Evolutionary conservation across 2,888 invertebrate species (phyloP).

Genomic region (Agriopis leucophaearia): DNA sequence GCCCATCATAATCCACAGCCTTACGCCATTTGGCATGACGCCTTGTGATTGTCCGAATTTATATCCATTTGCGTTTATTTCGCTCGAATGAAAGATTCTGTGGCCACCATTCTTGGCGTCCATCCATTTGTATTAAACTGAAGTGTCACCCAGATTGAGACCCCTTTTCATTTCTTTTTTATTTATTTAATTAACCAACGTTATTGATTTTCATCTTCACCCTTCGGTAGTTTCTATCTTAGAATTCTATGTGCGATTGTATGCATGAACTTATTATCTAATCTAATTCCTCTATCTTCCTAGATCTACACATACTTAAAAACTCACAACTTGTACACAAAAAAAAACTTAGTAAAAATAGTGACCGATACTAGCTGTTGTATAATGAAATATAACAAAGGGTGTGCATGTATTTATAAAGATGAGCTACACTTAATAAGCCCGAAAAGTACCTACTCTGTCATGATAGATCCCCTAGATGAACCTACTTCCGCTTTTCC

Average conservation of each 20-base stretch:
- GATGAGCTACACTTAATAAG: background rate
- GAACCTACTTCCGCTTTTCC: background rate
- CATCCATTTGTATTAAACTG: too few relatives aligned
- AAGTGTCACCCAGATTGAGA: too few relatives aligned
- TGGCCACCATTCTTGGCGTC: too few relatives aligned
- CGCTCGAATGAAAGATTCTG: too few relatives aligned
- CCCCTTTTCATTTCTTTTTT: background rate
- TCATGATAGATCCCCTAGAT: background rate
- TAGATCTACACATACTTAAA: background rate
- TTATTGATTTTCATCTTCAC: conserved; percentile 50
- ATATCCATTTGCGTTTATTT: too few relatives aligned
- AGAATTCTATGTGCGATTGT: conserved; percentile 50
- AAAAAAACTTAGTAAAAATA: too few relatives aligned
- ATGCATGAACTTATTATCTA: conserved; percentile 45
- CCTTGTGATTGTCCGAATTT: too few relatives aligned
- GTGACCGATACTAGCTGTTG: too few relatives aligned
- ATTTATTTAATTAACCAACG: conserved; percentile 4
- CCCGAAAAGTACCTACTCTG: background rate
- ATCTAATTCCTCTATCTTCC: background rate
- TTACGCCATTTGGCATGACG: too few relatives aligned
- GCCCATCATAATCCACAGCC: too few relatives aligned
- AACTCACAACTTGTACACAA: background rate
- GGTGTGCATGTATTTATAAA: too few relatives aligned
- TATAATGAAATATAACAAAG: too few relatives aligned
- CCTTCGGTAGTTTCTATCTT: conserved; percentile 55